Percentiles rank a stretch among this genome's conserved stretches.
Conservation (phyloP, 2,888 invertebrate species). For the Pseudococcus jackbeardsleyi region DNA sequence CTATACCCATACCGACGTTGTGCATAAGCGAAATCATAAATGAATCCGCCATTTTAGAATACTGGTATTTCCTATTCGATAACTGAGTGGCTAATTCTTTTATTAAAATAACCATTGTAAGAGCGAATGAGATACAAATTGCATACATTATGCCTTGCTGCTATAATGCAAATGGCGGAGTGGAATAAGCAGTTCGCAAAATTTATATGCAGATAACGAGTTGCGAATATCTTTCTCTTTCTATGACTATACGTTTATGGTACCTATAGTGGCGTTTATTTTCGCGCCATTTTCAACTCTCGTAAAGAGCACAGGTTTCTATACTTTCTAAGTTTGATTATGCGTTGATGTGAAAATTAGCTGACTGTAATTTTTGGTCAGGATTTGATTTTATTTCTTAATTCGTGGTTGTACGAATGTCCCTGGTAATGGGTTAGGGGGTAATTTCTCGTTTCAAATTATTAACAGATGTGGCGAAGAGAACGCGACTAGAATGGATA, state of each 20-base stretch:
- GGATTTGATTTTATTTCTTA: too few relatives aligned
- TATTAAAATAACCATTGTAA: constrained; percentile 46
- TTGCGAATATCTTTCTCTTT: not conserved
- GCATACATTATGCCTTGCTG: constrained; percentile 44
- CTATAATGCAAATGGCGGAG: constrained; percentile 46
- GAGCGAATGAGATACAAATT: constrained; percentile 47
- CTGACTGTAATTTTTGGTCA: too few relatives aligned
- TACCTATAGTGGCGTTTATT: not conserved
- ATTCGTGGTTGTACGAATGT: too few relatives aligned
- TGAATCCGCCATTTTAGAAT: constrained; percentile 48
- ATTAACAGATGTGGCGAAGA: not conserved
- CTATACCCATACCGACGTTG: not conserved
- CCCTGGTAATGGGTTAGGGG: too few relatives aligned
- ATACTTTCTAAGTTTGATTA: too few relatives aligned
- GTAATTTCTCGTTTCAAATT: too few relatives aligned
- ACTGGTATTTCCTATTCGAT: constrained; percentile 12
- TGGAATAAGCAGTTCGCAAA: constrained; percentile 25
- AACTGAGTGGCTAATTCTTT: constrained; percentile 45
- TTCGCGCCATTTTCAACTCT: constrained; percentile 12
- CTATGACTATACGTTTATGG: not conserved
- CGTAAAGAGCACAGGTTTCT: too few relatives aligned
- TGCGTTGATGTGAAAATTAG: too few relatives aligned
- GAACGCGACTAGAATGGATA: not conserved
- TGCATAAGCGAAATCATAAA: constrained; percentile 46
- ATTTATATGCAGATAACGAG: not conserved